phyloP scores from a whole-genome alignment of 2,113 vertebrate species.

The Myanophis thanlyinensis region DNA sequence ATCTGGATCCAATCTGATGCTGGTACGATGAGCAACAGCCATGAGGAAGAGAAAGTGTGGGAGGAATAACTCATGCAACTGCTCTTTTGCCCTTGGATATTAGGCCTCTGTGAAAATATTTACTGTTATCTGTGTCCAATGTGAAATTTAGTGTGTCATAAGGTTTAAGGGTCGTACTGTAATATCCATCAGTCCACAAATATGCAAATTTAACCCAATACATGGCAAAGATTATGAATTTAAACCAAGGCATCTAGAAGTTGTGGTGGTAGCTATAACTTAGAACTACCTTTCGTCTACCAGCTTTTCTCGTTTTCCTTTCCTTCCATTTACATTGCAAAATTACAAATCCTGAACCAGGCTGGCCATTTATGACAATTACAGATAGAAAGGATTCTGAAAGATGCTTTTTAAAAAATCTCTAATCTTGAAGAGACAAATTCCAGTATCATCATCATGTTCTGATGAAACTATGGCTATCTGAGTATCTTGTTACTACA shows the following conservation, averaged over 20 bases:
- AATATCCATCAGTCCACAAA: background rate
- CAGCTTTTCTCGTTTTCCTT: background rate
- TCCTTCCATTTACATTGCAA: background rate
- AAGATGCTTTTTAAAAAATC: background rate
- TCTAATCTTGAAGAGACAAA: background rate
- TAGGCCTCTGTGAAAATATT: conserved; percentile 26
- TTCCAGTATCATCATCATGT: background rate
- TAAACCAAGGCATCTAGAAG: background rate
- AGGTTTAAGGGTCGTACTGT: background rate
- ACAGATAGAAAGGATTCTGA: background rate
- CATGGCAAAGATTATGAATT: background rate
- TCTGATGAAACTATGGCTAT: background rate
- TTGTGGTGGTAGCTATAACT: background rate
- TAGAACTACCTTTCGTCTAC: background rate
- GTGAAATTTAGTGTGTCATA: background rate
- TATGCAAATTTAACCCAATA: background rate
- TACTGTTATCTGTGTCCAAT: accelerated
- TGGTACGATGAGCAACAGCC: conserved; percentile 6
- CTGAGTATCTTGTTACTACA: background rate
- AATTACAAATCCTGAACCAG: background rate
- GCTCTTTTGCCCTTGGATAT: conserved; percentile 10
- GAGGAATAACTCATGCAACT: conserved; percentile 31
- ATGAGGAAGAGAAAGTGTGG: conserved; percentile 43
- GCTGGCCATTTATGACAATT: background rate
- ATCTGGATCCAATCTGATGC: conserved; percentile 55